Evolutionary conservation across 2,797 vertebrate species (phyloP).

Genomic region (Chelonia mydas): DNA sequence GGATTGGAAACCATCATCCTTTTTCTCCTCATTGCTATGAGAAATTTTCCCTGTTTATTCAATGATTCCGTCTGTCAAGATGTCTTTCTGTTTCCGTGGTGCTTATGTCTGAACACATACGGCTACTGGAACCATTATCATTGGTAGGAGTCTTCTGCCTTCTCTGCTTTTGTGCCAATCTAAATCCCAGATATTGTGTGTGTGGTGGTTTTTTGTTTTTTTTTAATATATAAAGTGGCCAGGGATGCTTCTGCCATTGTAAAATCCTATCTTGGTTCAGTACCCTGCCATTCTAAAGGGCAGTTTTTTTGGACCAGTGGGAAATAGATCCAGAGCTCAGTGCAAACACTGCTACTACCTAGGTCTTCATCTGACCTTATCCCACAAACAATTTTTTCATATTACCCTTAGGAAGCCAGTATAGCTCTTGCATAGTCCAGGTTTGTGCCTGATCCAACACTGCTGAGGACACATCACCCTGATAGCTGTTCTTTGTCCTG

Average conservation of each 20-base stretch:
- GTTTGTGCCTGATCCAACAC: not conserved
- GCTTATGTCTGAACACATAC: not conserved
- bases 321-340: not conserved
- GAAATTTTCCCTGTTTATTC: not conserved
- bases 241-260: accelerated
- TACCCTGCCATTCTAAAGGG: not conserved
- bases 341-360: not conserved
- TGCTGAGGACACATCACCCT: not conserved
- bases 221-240: no score
- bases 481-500: not conserved
- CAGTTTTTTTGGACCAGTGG: not conserved
- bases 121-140: not conserved
- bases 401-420: not conserved
- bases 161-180: not conserved
- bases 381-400: not conserved
- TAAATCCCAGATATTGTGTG: not conserved
- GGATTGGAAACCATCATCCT: not conserved
- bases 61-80: not conserved
- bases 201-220: no score
- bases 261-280: not conserved
- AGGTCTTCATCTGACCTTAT: accelerated
- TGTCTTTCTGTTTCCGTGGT: not conserved
- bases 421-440: accelerated
- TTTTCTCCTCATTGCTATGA: not conserved
- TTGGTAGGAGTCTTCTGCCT: no score